These are phyloP conservation scores for Platynereis dumerilii DNA, from an alignment of 2,888 invertebrate genomes.

Conservation along the genomic window DNA sequence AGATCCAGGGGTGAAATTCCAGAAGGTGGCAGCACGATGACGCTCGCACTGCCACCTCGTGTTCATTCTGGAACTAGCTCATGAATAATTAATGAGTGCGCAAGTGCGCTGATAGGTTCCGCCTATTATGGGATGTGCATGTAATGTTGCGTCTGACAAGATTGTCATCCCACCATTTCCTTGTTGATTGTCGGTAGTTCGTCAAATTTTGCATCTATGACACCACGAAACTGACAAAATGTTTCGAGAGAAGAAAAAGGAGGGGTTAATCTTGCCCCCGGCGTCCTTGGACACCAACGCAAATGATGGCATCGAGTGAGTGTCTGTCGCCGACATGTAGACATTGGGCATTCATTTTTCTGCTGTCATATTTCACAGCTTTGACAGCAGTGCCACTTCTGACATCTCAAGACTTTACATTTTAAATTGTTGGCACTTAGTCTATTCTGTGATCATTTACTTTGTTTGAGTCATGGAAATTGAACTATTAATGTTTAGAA, in stretches of 20 bases:
- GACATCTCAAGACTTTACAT: no score
- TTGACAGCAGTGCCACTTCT: no score
- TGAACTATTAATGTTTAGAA: no score
- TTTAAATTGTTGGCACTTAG: no score
- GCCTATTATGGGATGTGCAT: slow-evolving; percentile 25
- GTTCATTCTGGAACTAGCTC: slow-evolving; percentile 12
- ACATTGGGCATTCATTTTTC: no score
- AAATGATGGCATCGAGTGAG: slow-evolving; percentile 5
- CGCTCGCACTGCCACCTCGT: not conserved
- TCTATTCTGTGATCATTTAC: no score
- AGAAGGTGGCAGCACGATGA: not conserved
- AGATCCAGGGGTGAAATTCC: no score
- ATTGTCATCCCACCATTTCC: no score
- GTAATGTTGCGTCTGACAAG: slow-evolving; percentile 2
- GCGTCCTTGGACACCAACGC: not conserved
- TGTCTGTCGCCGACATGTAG: not conserved
- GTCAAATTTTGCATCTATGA: no score
- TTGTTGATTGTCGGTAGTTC: no score
- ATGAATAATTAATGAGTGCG: slow-evolving; percentile 25
- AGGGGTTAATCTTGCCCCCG: slow-evolving; percentile 7
- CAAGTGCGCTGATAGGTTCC: slow-evolving; percentile 20
- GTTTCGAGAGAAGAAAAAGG: slow-evolving; percentile 17
- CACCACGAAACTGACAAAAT: not conserved
- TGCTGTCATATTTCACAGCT: no score
- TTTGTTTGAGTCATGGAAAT: no score